Conservation (phyloP, 2,797 vertebrate species). For the Enteromius unitaeniatus region DNA sequence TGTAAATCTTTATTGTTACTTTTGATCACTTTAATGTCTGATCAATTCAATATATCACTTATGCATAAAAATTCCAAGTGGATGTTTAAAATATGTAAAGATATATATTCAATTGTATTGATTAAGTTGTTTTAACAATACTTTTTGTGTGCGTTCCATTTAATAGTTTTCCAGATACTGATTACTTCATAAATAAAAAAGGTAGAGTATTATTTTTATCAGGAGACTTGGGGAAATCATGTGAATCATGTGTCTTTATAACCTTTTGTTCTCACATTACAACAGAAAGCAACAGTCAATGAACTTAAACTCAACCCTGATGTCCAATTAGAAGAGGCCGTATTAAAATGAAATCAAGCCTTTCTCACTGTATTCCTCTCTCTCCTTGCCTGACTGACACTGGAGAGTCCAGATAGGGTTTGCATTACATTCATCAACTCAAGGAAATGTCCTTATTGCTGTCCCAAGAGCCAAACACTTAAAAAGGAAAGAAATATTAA, state of each 20-base stretch:
- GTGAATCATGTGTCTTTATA: slow-evolving; percentile 2
- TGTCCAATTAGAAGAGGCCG: slow-evolving; percentile 52
- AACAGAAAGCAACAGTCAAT: slow-evolving; percentile 36
- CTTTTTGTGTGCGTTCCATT: neutral
- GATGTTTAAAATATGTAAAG: neutral
- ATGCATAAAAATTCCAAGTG: neutral
- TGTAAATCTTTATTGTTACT: neutral
- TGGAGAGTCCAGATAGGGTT: slow-evolving; percentile 47
- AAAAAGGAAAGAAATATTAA: slow-evolving; percentile 42
- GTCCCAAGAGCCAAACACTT: slow-evolving; percentile 42
- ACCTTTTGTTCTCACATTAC: slow-evolving; percentile 38
- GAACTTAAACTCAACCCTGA: slow-evolving; percentile 63
- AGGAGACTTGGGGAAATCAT: neutral
- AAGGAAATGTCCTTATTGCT: slow-evolving; percentile 36
- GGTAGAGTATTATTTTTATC: slow-evolving; percentile 17
- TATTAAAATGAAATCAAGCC: slow-evolving; percentile 41
- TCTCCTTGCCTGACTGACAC: slow-evolving; percentile 16
- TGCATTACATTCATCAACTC: slow-evolving; percentile 34
- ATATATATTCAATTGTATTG: neutral
- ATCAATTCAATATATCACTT: neutral
- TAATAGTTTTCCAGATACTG: neutral
- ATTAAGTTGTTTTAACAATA: neutral
- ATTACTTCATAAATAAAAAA: neutral
- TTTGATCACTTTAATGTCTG: neutral
- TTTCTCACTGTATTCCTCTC: neutral